Conservation (phyloP, 2,888 invertebrate species). For the Xestia rhomboidea region DNA sequence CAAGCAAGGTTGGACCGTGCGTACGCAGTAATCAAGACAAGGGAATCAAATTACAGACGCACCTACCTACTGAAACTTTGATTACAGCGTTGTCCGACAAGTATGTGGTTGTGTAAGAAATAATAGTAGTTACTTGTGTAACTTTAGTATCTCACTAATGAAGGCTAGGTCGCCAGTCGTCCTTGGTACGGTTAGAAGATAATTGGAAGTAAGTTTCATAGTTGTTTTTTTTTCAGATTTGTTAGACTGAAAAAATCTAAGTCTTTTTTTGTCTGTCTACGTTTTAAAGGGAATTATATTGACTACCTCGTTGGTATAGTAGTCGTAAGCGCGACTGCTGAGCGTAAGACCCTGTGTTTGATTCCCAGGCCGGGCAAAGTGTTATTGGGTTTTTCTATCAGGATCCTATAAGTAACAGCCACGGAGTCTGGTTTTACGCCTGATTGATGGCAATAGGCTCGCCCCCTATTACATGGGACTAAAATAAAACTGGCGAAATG, state of each 20-base stretch:
- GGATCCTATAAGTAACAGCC: too few relatives aligned
- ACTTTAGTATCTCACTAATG: slow-evolving; percentile 32
- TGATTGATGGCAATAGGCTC: too few relatives aligned
- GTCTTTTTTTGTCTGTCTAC: neutral
- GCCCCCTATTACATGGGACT: too few relatives aligned
- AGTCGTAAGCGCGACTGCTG: too few relatives aligned
- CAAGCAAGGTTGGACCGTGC: slow-evolving; percentile 29
- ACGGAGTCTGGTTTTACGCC: too few relatives aligned
- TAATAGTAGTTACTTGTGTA: slow-evolving; percentile 10
- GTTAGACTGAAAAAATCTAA: neutral
- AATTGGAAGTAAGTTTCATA: slow-evolving; percentile 3
- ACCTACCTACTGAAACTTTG: slow-evolving; percentile 28
- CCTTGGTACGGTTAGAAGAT: slow-evolving; percentile 27
- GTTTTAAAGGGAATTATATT: neutral
- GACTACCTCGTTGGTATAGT: too few relatives aligned
- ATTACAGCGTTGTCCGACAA: slow-evolving; percentile 33
- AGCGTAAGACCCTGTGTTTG: too few relatives aligned
- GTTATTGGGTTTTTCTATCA: too few relatives aligned
- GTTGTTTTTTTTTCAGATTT: neutral
- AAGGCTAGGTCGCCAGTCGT: slow-evolving; percentile 15
- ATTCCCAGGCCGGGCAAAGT: too few relatives aligned
- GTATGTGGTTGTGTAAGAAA: slow-evolving; percentile 33
- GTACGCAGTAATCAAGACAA: slow-evolving; percentile 37
- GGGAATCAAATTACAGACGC: slow-evolving; percentile 44
- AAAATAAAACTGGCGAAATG: too few relatives aligned